Evolutionary conservation across 2,113 vertebrate species (phyloP), one percentile per base, ranked within the genome.

Genomic region (Mugil cephalus): DNA sequence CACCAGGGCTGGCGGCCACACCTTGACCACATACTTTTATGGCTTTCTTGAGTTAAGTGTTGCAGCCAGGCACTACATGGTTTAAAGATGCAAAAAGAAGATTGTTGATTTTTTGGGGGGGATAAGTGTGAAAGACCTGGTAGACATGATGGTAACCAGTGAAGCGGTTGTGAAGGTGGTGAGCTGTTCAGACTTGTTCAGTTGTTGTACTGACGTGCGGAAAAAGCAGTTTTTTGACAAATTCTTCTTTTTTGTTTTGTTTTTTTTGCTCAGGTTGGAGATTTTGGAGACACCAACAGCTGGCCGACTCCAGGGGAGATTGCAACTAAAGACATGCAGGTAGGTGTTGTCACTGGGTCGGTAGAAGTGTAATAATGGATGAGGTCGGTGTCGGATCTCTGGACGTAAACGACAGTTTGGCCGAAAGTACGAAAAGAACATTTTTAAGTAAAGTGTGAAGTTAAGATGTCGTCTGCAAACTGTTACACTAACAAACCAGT

Each of bases 261-360:
- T 7, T 39, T 46, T 19, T 82, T 72, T 34, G 72, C 61, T 45
- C 77, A 99, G 98, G 97, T 99, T 74, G 96, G 97, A 81, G 98
- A 99, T 84, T 99, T 99, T 0, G 97, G 95, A 53, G 98, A 99
- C 92, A 92, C 97, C 11, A 97, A 96, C 85, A 99, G 97, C 79
- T 99, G 98, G 98, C 98, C 98, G 1, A 99, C 98, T 18, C 98
- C 98, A 17, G 97, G 98, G 84, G 98, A 99, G 91, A 99, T 99
- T 45, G 97, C 97, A 30, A 96, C 97, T 34, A 99, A 99, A 89
- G 97, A 96, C 6, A 87, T 96, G 51, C 97, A 97, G 97, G 98
- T 99, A 85, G 90, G 95, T 64, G 47, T n/a, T 36, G 0, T 1
- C 14, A 15, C 38, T 50, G 1, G 51, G 38, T 10, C 30, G 46